Evolutionary conservation across 2,888 invertebrate species (phyloP), one percentile per base, ranked within the genome.

Genomic region (Conomelus anceps): DNA sequence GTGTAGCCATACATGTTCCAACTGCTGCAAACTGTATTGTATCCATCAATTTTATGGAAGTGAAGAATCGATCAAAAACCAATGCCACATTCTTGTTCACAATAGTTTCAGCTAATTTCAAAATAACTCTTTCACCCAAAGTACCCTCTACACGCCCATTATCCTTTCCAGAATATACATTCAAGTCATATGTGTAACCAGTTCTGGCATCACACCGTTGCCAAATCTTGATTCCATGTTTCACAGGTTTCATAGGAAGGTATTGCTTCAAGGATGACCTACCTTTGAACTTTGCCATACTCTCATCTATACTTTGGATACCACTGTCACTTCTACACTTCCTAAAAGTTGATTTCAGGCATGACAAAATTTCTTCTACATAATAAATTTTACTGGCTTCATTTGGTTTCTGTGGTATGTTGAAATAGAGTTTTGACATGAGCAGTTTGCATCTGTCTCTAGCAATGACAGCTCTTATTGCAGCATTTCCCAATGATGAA

Each of bases 1-100:
- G 87, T 85, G 89, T 90, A 87, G 63, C 87, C 24, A 91, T 92
- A 91, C 88, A 91, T 87, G 91, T 92, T 90, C 91, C 91, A 88
- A 92, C 88, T 86, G 91, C 90, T 85, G 91, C 84, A 84, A 84
- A 84, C 26, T 90, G 41, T 63, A 91, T 86, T 87, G 88, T 89
- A 87, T 90, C 84, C 88, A 92, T 89, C 87, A 91, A 89, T 88
- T 89, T 89, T 0, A 90, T 89, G 34, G 89, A 89, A 22, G 92
- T 91, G 89, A 91, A 91, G 90, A 91, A 89, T 85, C 89, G 86
- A 26, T 89, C 90, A 86, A 91, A 91, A 29, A 84, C 22, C 22
- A 91, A 23, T 9, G 84, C 86, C 20, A 91, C 90, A 41, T 90
- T 89, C 3, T 87, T 22, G 22, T 63, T 89, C 89, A 29, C 89